These are phyloP conservation scores for Nesoenas mayeri DNA, from an alignment of 2,113 vertebrate genomes.

Conservation along the genomic window DNA sequence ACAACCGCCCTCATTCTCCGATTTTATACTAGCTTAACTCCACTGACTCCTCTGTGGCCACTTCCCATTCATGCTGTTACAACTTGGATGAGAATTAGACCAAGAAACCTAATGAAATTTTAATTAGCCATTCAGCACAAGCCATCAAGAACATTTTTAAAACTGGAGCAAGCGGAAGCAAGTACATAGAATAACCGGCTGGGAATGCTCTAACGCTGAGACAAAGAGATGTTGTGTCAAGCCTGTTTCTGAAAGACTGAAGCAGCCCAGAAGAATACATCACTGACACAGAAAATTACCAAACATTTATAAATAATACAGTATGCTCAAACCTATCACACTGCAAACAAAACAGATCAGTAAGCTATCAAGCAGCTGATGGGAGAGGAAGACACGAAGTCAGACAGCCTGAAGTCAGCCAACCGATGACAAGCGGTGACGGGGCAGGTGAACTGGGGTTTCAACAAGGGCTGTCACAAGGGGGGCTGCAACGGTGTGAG, in stretches of 20 bases:
- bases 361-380: constrained; percentile 39
- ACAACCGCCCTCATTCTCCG: not conserved
- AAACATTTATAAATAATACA: constrained; percentile 65
- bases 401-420: constrained; percentile 52
- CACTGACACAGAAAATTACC: constrained; percentile 60
- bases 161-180: not conserved
- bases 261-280: constrained; percentile 26
- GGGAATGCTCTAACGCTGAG: not conserved
- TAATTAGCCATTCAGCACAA: constrained; percentile 5
- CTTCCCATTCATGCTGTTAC: not conserved
- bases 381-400: not conserved
- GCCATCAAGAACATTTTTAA: not conserved
- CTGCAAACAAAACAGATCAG: constrained; percentile 64
- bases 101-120: not conserved
- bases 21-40: not conserved
- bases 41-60: not conserved
- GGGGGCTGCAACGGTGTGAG: not conserved
- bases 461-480: not conserved
- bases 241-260: not conserved
- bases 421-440: constrained; percentile 2
- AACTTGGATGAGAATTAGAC: not conserved
- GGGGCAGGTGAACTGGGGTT: not conserved
- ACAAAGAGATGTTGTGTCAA: not conserved
- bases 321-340: constrained; percentile 46
- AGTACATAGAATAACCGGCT: not conserved